Conservation (phyloP, 2,113 vertebrate genomes). For the Cochlearius cochlearius region DNA sequence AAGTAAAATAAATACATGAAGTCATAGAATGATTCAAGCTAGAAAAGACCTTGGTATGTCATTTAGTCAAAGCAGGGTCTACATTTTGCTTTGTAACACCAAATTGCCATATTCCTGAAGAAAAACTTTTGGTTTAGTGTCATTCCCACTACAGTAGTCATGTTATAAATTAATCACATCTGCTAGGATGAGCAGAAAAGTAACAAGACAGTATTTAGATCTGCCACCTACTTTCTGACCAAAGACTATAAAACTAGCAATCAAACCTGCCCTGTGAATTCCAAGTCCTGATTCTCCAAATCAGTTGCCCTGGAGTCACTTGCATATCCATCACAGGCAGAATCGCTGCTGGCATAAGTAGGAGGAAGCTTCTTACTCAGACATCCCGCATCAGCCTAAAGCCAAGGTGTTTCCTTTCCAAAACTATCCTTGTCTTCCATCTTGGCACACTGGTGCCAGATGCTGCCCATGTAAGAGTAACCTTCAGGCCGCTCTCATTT, state of each 20-base stretch:
- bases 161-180: background rate
- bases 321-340: background rate
- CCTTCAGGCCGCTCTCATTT: background rate
- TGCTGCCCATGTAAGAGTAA: background rate
- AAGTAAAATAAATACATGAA: background rate
- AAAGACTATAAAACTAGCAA: background rate
- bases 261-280: background rate
- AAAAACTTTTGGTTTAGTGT: background rate
- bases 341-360: background rate
- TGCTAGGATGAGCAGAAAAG: background rate
- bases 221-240: background rate
- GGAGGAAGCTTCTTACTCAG: background rate
- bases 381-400: background rate
- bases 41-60: background rate
- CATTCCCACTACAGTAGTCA: background rate
- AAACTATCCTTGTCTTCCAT: background rate
- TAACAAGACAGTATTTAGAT: background rate
- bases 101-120: background rate
- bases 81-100: background rate
- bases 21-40: background rate
- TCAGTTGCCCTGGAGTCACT: background rate
- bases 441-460: background rate
- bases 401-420: background rate
- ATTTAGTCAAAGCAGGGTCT: background rate
- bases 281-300: background rate